Percentiles rank a stretch among this genome's conserved stretches.
These are phyloP conservation scores for Sclerurus mexicanus DNA, from an alignment of 2,113 vertebrate species.

Conservation along the genomic window DNA sequence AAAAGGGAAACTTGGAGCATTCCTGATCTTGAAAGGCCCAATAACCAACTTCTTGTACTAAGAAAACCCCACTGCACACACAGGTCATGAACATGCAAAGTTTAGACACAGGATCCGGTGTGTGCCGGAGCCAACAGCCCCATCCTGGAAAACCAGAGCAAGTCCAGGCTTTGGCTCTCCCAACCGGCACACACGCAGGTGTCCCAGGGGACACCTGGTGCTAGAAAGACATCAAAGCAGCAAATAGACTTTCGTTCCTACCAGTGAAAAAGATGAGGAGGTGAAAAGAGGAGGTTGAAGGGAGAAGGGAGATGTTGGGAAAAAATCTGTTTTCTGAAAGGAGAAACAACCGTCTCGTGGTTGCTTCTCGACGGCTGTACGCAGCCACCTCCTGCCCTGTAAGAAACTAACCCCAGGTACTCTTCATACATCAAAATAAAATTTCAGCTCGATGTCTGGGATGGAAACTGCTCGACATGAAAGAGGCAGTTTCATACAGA, in stretches of 20 bases:
- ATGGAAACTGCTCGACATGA: background rate
- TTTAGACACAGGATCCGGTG: background rate
- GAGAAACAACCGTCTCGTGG: background rate
- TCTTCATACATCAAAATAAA: background rate
- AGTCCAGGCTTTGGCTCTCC: background rate
- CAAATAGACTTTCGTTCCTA: background rate
- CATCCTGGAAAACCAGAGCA: background rate
- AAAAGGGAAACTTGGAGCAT: background rate
- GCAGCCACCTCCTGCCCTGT: background rate
- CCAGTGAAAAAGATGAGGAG: background rate
- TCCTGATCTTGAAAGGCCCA: background rate
- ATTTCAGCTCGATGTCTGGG: background rate
- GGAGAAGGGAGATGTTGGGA: background rate
- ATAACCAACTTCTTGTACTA: background rate
- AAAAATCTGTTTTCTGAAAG: background rate
- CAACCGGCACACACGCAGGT: accelerated
- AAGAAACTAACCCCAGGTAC: background rate
- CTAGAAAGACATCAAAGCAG: background rate
- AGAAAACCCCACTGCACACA: background rate
- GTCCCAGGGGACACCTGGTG: background rate
- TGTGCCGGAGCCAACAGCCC: background rate
- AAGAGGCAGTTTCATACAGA: background rate
- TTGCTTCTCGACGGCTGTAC: background rate
- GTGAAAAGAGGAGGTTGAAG: background rate
- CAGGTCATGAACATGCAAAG: background rate